A percentile compares a stretch with the other conserved stretches of the same genome.
phyloP scores from a whole-genome alignment of 2,888 invertebrate genomes.

The Digitonthophagus gazella region DNA sequence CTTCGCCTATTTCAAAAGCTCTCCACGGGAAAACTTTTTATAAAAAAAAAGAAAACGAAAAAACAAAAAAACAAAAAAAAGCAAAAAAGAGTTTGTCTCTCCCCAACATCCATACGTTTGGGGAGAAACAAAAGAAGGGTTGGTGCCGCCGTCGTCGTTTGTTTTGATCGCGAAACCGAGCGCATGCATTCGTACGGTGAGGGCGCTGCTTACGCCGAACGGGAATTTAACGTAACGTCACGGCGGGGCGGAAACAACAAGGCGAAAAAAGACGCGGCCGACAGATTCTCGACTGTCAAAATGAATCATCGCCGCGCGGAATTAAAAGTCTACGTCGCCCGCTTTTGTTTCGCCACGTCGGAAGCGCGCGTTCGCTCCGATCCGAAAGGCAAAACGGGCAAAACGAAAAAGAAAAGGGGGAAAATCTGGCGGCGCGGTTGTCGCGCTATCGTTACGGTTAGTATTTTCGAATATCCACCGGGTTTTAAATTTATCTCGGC shows the following conservation, averaged over 20 bases:
- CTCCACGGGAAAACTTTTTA: too few species aligned
- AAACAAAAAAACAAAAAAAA: too few species aligned
- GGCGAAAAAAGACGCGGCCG: not conserved
- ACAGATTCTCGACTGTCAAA: not conserved
- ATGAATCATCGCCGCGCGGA: not conserved
- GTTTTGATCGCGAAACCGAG: not conserved
- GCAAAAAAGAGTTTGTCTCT: too few species aligned
- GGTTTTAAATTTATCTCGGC: not conserved
- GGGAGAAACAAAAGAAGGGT: not conserved
- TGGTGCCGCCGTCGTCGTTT: not conserved
- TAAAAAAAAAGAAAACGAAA: too few species aligned
- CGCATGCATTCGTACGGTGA: not conserved
- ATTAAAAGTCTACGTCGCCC: not conserved
- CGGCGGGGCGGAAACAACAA: not conserved
- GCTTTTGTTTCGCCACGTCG: not conserved
- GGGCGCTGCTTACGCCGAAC: not conserved
- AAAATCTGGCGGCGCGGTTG: not conserved
- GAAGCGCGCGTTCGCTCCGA: not conserved
- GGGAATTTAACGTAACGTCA: not conserved
- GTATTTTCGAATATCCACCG: not conserved
- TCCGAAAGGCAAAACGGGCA: not conserved
- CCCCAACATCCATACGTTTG: not conserved
- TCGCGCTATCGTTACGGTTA: not conserved
- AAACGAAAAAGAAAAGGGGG: not conserved
- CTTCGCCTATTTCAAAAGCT: too few species aligned